Conservation (phyloP, 2,888 invertebrate genomes). For the Helicoverpa assulta region DNA sequence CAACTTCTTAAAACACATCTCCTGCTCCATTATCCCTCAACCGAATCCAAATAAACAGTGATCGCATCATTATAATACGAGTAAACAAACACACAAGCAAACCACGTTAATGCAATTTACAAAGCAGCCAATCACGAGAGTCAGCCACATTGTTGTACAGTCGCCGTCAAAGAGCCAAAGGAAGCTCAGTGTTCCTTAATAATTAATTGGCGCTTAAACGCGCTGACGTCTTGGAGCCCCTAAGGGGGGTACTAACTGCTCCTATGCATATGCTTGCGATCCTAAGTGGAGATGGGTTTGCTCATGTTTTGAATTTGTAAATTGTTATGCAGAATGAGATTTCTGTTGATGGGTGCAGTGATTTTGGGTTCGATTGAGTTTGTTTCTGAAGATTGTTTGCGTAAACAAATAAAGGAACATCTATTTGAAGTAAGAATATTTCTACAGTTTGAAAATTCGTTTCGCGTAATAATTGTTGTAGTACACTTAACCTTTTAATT, state of each 20-base stretch:
- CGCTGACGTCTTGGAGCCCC: conserved; percentile 86
- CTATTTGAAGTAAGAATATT: neutral
- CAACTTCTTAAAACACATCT: neutral
- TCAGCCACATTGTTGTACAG: conserved; percentile 87
- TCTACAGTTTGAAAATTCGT: too few species aligned
- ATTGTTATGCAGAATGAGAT: conserved; percentile 59
- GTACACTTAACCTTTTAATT: too few species aligned
- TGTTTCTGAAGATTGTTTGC: conserved; percentile 5
- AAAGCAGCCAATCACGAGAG: conserved; percentile 87
- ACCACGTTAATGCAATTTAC: conserved; percentile 84
- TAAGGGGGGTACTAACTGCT: conserved; percentile 82
- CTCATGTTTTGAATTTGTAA: conserved; percentile 69
- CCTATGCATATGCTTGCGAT: conserved; percentile 78
- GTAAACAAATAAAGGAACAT: neutral
- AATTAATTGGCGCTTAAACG: conserved; percentile 89
- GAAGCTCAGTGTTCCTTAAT: conserved; percentile 85
- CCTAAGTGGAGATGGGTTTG: conserved; percentile 72
- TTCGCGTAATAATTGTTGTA: too few species aligned
- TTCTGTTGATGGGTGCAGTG: conserved; percentile 40
- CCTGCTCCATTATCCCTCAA: neutral
- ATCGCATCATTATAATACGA: conserved; percentile 37
- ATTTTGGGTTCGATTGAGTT: conserved; percentile 22
- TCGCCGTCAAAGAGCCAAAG: conserved; percentile 88
- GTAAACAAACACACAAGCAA: conserved; percentile 70
- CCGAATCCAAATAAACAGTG: conserved; percentile 35